Evolutionary conservation across 2,888 invertebrate species (phyloP), one percentile per base, ranked within the genome.

Genomic region (Eutolmus rufibarbis): DNA sequence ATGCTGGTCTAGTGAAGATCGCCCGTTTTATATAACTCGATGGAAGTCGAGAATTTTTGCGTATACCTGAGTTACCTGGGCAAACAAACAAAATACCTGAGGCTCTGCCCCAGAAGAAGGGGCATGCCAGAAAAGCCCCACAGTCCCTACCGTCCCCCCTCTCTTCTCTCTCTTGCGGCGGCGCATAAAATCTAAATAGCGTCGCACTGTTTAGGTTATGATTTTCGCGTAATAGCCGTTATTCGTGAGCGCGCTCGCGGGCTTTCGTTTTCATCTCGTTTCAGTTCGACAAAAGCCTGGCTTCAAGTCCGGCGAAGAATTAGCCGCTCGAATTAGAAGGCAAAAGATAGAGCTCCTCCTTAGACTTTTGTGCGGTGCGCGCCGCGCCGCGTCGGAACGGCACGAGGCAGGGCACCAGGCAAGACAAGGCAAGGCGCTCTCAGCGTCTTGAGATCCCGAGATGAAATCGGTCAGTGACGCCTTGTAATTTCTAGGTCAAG

Each of bases 1-100:
- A 89, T 88, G 88, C 66, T 77, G 84, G 40, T 88, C 82, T 86
- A 74, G 86, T 82, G 88, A 88, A 87, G 88, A 88, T 86, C 88
- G 74, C 81, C 43, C 86, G 87, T 87, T 88, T 89, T 88, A 88
- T 88, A 88, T 86, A 86, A 77, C 46, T 77, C 56, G 37, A 31
- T 37, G 28, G 56, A 28, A 37, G 76, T 78, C 78, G 76, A 86
- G 86, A 86, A 86, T 78, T 57, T 56, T 86, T 57, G n/a, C 16
- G 16, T 34, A 56, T 57, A 66, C 57, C 40, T 34, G 66, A 8
- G 16, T 19, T 34, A 34, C 82, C 37, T 82, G 37, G 82, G 82
- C 66, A 66, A 66, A 66, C 28, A 66, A 8, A 56, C 56, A 56
- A 56, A 66, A 19, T 51, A 51, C 51, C 31, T 28, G 14, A n/a